Base-by-base conservation (phyloP, 2,888 invertebrate genomes). In the Agrilus biguttatus region DNA sequence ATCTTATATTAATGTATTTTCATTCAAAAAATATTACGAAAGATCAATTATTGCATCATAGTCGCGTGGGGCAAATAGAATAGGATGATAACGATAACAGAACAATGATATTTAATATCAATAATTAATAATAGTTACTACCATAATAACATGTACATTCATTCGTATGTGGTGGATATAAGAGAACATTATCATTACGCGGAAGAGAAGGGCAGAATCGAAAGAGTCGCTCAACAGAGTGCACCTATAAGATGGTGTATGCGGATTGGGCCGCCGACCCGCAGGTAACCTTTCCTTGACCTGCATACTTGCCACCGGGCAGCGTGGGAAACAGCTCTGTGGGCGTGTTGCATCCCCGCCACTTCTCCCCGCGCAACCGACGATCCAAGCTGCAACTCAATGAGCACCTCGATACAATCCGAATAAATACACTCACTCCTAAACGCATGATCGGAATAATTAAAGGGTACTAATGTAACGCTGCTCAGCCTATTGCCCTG, bases 261-360 rank as follows among this genome's bases (percentile, higher is more conserved):
- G 62, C 60, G 58, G 59, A 61, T 61, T 62, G 62, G 60, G 62
- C 60, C 63, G 62, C 58, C 63, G 65, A 65, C 65, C 65, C 61
- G 61, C 57, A 59, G 61, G 69, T 73, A 73, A 73, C 73, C 72
- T 72, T 72, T 72, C 73, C 73, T 73, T 73, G 73, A 73, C 73
- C 73, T 70, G 73, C 72, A 73, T 73, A 72, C 71, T 71, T 72
- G 72, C 69, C 71, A 70, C 71, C 71, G 69, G 71, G 71, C 71
- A 68, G 70, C 69, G 71, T 65, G 65, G 66, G 66, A 66, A 66
- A 65, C 57, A 55, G 58, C 60, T 65, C 65, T 58, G 66, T 65
- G 59, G 67, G 68, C 63, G 66, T 65, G 63, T 63, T 63, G 59
- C 64, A 62, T 56, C 73, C 73, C 23, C 69, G 69, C 57, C 73